A percentile compares a stretch with the other conserved stretches of the same genome.
Conservation (phyloP, 2,888 invertebrate species). For the Orthosia gracilis region DNA sequence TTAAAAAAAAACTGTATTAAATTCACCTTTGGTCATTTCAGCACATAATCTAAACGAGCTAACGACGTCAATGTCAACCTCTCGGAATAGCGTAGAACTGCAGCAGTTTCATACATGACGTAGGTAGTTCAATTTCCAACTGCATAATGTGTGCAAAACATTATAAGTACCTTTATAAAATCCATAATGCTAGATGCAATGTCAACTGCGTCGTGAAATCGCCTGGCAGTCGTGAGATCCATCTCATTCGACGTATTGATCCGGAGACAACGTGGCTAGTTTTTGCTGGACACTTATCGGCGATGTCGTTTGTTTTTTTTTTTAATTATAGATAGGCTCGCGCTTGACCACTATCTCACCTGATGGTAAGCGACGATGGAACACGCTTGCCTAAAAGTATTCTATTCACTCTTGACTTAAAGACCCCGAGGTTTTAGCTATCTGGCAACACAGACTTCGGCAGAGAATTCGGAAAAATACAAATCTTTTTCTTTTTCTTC, state of each 20-base stretch:
- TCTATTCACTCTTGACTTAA: no score
- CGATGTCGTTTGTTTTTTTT: no score
- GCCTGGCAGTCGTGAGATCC: slow-evolving; percentile 29
- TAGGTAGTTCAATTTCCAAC: slow-evolving; percentile 40
- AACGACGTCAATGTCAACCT: slow-evolving; percentile 37
- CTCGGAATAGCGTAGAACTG: background rate
- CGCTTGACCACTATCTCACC: no score
- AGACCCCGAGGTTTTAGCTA: no score
- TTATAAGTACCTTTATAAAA: slow-evolving; percentile 8
- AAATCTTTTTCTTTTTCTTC: background rate
- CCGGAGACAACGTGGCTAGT: slow-evolving; percentile 34
- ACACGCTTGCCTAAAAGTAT: no score
- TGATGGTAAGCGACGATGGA: no score
- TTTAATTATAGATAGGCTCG: no score
- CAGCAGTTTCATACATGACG: slow-evolving; percentile 44
- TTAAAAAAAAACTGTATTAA: slow-evolving; percentile 42
- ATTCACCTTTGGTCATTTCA: slow-evolving; percentile 40
- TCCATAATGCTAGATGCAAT: slow-evolving; percentile 31
- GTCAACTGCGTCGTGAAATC: slow-evolving; percentile 42
- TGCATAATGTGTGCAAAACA: slow-evolving; percentile 24
- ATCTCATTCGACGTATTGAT: slow-evolving; percentile 58
- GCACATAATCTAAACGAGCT: slow-evolving; percentile 26
- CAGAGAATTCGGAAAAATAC: no score
- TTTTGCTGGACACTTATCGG: slow-evolving; percentile 19
- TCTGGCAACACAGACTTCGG: no score